These are phyloP conservation scores for Parochlus steinenii DNA, from an alignment of 2,888 invertebrate species.

Conservation along the genomic window DNA sequence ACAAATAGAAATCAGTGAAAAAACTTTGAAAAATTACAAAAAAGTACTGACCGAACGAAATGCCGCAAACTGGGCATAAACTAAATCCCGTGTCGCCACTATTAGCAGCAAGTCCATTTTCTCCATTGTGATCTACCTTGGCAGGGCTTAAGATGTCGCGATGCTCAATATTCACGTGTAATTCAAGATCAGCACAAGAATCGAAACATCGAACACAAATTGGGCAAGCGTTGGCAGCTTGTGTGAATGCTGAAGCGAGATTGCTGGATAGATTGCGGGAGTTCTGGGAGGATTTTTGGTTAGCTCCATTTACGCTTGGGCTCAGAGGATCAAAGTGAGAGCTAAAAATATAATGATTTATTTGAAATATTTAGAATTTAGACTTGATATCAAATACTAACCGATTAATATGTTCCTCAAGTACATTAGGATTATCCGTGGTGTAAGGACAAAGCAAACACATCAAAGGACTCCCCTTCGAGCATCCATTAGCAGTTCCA, in stretches of 20 bases:
- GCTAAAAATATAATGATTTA: slow-evolving; percentile 24
- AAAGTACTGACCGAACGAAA: slow-evolving; percentile 28
- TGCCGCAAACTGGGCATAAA: slow-evolving; percentile 33
- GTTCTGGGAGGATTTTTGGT: slow-evolving; percentile 24
- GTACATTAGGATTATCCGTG: slow-evolving; percentile 51
- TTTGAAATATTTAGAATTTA: slow-evolving; percentile 34
- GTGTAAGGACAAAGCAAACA: slow-evolving; percentile 65
- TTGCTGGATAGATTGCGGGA: slow-evolving; percentile 29
- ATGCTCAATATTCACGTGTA: slow-evolving; percentile 76
- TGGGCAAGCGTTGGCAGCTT: slow-evolving; percentile 51
- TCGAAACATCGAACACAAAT: slow-evolving; percentile 57
- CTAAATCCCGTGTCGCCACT: slow-evolving; percentile 19
- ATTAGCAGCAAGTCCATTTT: slow-evolving; percentile 13
- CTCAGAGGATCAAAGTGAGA: slow-evolving; percentile 25
- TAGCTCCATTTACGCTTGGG: slow-evolving; percentile 27
- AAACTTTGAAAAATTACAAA: slow-evolving; percentile 13
- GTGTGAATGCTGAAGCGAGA: slow-evolving; percentile 32
- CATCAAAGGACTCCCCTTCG: slow-evolving; percentile 26
- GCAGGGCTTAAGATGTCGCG: slow-evolving; percentile 24
- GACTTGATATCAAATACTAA: too few relatives aligned
- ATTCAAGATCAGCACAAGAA: slow-evolving; percentile 59
- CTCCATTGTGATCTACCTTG: slow-evolving; percentile 20
- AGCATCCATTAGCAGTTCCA: too few relatives aligned
- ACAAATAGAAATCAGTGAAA: background rate
- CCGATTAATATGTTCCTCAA: slow-evolving; percentile 72